A percentile compares a stretch with the other conserved stretches of the same genome.
Evolutionary conservation across 2,888 invertebrate species (phyloP).

Genomic region (Chloromyia formosa): DNA sequence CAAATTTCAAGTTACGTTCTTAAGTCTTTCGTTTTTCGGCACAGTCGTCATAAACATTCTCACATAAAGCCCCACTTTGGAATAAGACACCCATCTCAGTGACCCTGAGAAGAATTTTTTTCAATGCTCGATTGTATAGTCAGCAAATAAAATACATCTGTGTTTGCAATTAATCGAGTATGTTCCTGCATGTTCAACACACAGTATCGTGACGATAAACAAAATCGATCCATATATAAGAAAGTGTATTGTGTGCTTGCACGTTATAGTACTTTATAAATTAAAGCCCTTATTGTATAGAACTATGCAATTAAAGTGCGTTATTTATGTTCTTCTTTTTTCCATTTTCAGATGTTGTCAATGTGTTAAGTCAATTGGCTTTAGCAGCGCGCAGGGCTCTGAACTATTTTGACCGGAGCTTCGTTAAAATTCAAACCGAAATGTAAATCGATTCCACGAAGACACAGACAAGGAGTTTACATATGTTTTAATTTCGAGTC

Average conservation of each 20-base stretch:
- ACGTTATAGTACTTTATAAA: not conserved
- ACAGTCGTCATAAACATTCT: not conserved
- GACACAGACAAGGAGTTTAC: not conserved
- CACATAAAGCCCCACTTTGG: not conserved
- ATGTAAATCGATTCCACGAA: slow-evolving; percentile 27
- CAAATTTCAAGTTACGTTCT: slow-evolving; percentile 29
- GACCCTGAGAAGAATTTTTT: slow-evolving; percentile 5
- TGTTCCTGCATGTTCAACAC: not conserved
- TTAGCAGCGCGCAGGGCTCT: not conserved
- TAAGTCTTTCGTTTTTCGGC: slow-evolving; percentile 31
- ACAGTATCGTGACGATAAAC: not conserved
- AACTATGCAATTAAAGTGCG: not conserved
- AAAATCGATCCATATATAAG: not conserved
- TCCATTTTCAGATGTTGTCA: too few species aligned
- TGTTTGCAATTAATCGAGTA: slow-evolving; percentile 10
- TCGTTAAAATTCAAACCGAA: slow-evolving; percentile 34
- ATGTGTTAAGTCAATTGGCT: not conserved
- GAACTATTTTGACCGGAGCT: slow-evolving; percentile 16
- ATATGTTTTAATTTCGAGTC: not conserved
- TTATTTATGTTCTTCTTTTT: too few species aligned
- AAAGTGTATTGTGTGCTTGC: not conserved
- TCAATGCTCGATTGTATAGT: not conserved
- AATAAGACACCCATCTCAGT: slow-evolving; percentile 3
- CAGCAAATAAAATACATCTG: slow-evolving; percentile 27
- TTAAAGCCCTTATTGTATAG: not conserved